Conservation (phyloP, 2,113 vertebrate genomes). For the Podarcis muralis region DNA sequence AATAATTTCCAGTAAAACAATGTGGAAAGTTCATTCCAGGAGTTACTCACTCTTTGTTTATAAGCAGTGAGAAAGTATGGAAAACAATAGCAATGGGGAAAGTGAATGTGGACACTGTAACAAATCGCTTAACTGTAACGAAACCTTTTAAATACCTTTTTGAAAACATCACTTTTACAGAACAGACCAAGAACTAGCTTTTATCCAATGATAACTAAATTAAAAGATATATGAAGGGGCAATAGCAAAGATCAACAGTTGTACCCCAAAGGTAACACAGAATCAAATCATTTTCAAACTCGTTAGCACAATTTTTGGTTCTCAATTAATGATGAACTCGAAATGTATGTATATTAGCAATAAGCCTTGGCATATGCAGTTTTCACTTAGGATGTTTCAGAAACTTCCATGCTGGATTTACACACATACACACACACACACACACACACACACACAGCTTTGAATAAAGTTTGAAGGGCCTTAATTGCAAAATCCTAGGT, state of each 20-base stretch:
- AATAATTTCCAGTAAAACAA: not conserved
- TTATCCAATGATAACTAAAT: not conserved
- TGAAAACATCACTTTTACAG: not conserved
- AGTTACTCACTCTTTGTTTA: not conserved
- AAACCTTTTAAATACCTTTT: too few species aligned
- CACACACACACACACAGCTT: not conserved
- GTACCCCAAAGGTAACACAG: not conserved
- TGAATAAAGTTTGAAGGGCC: too few species aligned
- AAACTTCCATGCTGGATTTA: not conserved
- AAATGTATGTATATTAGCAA: not conserved
- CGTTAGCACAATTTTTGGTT: not conserved
- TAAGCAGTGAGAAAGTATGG: not conserved
- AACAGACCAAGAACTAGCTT: not conserved
- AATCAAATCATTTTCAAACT: not conserved
- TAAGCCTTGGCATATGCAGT: not conserved
- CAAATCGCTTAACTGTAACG: not conserved
- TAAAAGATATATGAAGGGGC: not conserved
- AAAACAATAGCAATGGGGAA: not conserved
- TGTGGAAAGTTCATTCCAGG: not conserved
- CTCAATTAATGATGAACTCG: not conserved
- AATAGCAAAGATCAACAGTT: not conserved
- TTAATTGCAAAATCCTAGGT: not conserved
- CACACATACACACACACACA: too few species aligned
- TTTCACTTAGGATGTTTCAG: not conserved
- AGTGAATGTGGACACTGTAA: not conserved